Percentiles rank a stretch among this genome's conserved stretches.
Evolutionary conservation across 2,888 invertebrate species (phyloP).

Genomic region (Hirtodrosophila duncani): DNA sequence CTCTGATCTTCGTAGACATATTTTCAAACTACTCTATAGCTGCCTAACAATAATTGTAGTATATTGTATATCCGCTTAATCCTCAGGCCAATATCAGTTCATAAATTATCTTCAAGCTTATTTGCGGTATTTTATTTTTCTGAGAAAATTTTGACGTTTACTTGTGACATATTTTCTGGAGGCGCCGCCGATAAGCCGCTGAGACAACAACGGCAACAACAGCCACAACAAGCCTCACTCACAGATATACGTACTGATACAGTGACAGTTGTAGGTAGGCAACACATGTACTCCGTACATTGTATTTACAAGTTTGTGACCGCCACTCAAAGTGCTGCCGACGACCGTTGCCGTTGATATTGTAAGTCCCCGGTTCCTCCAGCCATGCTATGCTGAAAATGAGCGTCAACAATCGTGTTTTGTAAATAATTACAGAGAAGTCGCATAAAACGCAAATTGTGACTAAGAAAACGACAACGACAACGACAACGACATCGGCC

Average conservation of each 20-base stretch:
- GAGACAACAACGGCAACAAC: slow-evolving; percentile 17
- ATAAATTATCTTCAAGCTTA: slow-evolving; percentile 18
- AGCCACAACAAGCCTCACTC: slow-evolving; percentile 19
- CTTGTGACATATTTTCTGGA: slow-evolving; percentile 70
- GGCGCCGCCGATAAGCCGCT: slow-evolving; percentile 67
- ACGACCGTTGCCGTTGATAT: slow-evolving; percentile 26
- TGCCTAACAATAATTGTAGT: no score
- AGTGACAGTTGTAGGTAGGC: slow-evolving; percentile 46
- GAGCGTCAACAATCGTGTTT: slow-evolving; percentile 20
- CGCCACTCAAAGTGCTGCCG: slow-evolving; percentile 43
- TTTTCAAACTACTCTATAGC: no score
- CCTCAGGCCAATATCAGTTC: slow-evolving; percentile 16
- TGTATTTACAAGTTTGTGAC: slow-evolving; percentile 4
- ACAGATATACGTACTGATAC: slow-evolving; percentile 46
- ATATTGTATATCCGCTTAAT: no score
- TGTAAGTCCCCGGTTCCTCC: slow-evolving; percentile 31
- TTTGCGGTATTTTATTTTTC: slow-evolving; percentile 40
- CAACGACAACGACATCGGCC: slow-evolving; percentile 11
- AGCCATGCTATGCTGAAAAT: no score
- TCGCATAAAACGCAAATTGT: slow-evolving; percentile 49
- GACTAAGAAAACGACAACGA: slow-evolving; percentile 49
- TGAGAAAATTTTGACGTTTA: slow-evolving; percentile 63
- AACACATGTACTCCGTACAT: slow-evolving; percentile 10
- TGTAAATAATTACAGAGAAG: slow-evolving; percentile 62
- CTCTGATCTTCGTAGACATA: no score